Evolutionary conservation across 2,797 vertebrate genomes (phyloP).

Genomic region (Microcaecilia unicolor): DNA sequence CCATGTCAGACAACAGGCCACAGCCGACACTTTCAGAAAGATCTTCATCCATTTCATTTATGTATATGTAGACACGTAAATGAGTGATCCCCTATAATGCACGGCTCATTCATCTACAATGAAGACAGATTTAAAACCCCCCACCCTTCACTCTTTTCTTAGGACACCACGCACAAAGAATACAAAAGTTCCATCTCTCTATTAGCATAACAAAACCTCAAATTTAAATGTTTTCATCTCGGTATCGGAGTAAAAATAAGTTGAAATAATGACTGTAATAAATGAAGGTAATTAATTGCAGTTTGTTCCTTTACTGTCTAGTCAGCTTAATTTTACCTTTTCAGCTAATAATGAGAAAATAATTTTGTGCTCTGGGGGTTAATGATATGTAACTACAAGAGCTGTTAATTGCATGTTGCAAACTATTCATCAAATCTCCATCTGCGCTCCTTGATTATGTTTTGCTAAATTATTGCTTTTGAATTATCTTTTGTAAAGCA

Average conservation of each 20-base stretch:
- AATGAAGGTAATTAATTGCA: constrained; percentile 81
- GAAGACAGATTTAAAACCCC: no score
- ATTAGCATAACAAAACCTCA: constrained; percentile 69
- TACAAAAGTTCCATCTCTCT: constrained; percentile 43
- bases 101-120: no score
- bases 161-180: background rate
- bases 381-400: constrained; percentile 98
- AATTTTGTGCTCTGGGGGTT: constrained; percentile 97
- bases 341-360: constrained; percentile 97
- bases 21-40: no score
- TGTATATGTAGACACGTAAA: no score
- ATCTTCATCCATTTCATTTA: no score
- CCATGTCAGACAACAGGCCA: no score
- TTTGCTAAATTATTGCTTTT: constrained; percentile 98
- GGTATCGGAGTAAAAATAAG: constrained; percentile 57
- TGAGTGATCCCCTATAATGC: no score
- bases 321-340: constrained; percentile 97
- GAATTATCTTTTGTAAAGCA: constrained; percentile 98
- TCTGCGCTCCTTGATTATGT: constrained; percentile 94
- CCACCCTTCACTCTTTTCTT: no score
- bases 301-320: constrained; percentile 85
- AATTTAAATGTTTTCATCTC: constrained; percentile 69
- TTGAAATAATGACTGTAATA: constrained; percentile 78
- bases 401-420: constrained; percentile 98
- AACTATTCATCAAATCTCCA: constrained; percentile 99